Conservation (phyloP, 2,113 vertebrate species). For the Lipophrys pholis region DNA sequence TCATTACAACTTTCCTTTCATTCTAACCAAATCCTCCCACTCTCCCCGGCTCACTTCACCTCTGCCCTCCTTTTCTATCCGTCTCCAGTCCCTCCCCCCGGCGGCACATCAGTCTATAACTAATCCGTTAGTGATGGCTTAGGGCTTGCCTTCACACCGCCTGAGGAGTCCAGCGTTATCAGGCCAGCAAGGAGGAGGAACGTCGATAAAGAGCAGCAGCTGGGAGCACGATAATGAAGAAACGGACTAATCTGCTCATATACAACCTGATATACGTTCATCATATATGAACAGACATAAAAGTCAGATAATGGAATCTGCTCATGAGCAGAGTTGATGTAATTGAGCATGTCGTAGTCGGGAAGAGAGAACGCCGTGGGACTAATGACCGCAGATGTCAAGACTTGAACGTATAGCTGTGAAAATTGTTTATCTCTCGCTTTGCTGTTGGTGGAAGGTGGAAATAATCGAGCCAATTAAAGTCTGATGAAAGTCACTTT, state of each 20-base stretch:
- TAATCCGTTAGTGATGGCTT: conserved; percentile 59
- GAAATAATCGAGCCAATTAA: conserved; percentile 13
- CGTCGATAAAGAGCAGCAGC: background rate
- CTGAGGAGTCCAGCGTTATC: conserved; percentile 17
- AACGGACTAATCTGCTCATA: background rate
- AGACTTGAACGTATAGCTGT: background rate
- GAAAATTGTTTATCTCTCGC: background rate
- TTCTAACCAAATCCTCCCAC: background rate
- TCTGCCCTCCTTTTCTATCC: no score
- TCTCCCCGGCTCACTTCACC: background rate
- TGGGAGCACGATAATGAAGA: background rate
- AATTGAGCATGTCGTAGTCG: background rate
- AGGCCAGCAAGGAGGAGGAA: background rate
- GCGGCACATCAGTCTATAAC: conserved; percentile 34
- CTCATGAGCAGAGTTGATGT: background rate
- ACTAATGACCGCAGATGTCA: background rate
- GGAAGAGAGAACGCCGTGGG: background rate
- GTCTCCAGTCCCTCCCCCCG: background rate
- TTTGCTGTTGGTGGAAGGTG: background rate
- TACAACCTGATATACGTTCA: background rate
- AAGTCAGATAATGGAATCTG: background rate
- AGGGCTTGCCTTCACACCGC: conserved; percentile 35
- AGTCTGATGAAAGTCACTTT: conserved; percentile 27
- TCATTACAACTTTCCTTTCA: no score
- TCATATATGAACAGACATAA: background rate